Conservation (phyloP, 2,113 vertebrate species). For the Hippopotamus amphibius region DNA sequence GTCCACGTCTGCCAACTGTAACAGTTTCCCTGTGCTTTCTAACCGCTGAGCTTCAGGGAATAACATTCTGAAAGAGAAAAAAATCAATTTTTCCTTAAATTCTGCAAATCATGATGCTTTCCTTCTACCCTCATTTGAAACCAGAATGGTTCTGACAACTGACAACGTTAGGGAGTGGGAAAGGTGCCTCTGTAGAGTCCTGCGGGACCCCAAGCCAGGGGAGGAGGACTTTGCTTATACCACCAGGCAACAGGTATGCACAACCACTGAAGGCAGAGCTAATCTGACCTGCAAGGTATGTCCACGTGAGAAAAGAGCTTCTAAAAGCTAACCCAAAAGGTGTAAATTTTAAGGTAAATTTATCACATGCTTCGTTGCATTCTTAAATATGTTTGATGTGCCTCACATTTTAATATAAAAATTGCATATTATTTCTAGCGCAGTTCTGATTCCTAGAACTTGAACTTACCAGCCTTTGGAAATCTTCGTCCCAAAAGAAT, state of each 20-base stretch:
- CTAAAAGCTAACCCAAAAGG: not conserved
- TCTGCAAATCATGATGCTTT: too few species aligned
- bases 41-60: constrained; percentile 92
- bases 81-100: not conserved
- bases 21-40: constrained; percentile 89
- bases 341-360: not conserved
- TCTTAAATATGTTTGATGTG: not conserved
- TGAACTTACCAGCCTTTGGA: not conserved
- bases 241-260: fast-evolving
- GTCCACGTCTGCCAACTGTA: constrained; percentile 92
- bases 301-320: not conserved
- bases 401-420: not conserved
- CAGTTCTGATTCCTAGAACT: not conserved
- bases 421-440: not conserved
- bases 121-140: not conserved
- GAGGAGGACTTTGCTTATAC: not conserved
- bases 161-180: fast-evolving
- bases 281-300: not conserved
- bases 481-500: not conserved
- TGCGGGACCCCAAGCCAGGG: fast-evolving
- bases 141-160: not conserved
- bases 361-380: not conserved
- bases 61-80: constrained; percentile 88
- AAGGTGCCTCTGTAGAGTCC: not conserved
- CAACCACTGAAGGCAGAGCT: not conserved